Evolutionary conservation across 2,113 vertebrate genomes (phyloP), one percentile per base, ranked within the genome.

Genomic region (Zingel zingel): DNA sequence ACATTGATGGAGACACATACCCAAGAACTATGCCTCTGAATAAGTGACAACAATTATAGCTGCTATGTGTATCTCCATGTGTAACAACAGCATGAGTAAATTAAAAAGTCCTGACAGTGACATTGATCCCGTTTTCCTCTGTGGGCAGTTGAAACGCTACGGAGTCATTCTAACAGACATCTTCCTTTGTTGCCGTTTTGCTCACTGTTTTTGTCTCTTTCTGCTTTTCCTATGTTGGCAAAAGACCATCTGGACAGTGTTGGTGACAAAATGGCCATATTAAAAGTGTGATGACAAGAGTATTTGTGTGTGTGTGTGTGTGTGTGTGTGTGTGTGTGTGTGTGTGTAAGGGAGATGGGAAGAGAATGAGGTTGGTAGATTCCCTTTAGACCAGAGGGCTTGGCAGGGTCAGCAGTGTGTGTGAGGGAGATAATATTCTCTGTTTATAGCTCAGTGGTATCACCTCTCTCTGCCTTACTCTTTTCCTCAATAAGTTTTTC

Each of bases 41-140:
- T 90, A 82, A 89, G 83, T 89, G 88, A 87, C 69, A 77, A 80
- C 89, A 86, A 92, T 91, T 90, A 88, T 76, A 88, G 74, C 64
- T 89, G 86, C 74, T 81, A 14, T 78, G 82, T 84, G 81, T n/a
- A 64, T 84, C 84, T 87, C 77, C 70, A n/a, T 25, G 67, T 72
- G 88, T 79, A 78, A 81, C 82, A 85, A 79, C 79, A 76, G 85
- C 88, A 63, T 69, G 88, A 86, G 72, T 82, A 86, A 88, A 93
- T 90, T 82, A 86, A 85, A 89, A 91, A 84, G 81, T 85, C 89
- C 83, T 84, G 72, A 39, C 67, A 77, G 86, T 86, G 73, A 86
- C 87, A 92, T 88, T 71, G 93, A 93, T 92, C 85, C 59, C 25
- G 62, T 90, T 85, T 79, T 77, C 74, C 88, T 87, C 85, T 79